A percentile compares a stretch with the other conserved stretches of the same genome.
Evolutionary conservation across 2,888 invertebrate species (phyloP).

Genomic region (Abrostola triplasia): DNA sequence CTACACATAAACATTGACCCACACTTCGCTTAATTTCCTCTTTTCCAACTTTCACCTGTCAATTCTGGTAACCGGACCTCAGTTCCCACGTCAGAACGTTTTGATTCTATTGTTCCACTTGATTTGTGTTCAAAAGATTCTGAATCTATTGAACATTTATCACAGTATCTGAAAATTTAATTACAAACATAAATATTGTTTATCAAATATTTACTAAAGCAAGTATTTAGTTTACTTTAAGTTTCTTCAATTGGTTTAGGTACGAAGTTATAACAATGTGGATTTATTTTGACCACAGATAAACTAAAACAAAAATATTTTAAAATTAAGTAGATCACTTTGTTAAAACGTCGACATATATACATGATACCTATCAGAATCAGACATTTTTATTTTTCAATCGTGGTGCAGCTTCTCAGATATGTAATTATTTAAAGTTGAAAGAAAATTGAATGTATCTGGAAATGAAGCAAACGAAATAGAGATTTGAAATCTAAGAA

Average conservation of each 20-base stretch:
- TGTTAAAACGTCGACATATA: no score
- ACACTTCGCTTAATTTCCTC: slow-evolving; percentile 15
- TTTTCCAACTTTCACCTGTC: slow-evolving; percentile 11
- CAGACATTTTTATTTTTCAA: no score
- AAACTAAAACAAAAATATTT: no score
- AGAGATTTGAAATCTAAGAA: no score
- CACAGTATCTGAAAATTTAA: slow-evolving; percentile 12
- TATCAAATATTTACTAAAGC: slow-evolving; percentile 7
- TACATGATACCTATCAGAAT: no score
- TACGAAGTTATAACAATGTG: no score
- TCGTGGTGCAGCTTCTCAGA: no score
- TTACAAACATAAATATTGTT: slow-evolving; percentile 18
- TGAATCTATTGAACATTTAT: slow-evolving; percentile 1
- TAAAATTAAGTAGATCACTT: no score
- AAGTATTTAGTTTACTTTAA: slow-evolving; percentile 11
- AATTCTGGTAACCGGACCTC: slow-evolving; percentile 2
- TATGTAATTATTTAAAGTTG: no score
- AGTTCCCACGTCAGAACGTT: slow-evolving; percentile 8
- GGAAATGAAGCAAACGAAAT: no score
- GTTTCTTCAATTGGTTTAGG: slow-evolving; percentile 13
- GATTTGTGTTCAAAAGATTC: slow-evolving; percentile 5
- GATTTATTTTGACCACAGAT: no score
- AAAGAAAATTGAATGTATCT: no score
- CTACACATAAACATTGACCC: slow-evolving; percentile 4
- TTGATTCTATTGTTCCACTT: slow-evolving; percentile 6